These are phyloP conservation scores for Pyrrhura leucotis DNA, from an alignment of 2,797 vertebrate genomes.

Conservation along the genomic window DNA sequence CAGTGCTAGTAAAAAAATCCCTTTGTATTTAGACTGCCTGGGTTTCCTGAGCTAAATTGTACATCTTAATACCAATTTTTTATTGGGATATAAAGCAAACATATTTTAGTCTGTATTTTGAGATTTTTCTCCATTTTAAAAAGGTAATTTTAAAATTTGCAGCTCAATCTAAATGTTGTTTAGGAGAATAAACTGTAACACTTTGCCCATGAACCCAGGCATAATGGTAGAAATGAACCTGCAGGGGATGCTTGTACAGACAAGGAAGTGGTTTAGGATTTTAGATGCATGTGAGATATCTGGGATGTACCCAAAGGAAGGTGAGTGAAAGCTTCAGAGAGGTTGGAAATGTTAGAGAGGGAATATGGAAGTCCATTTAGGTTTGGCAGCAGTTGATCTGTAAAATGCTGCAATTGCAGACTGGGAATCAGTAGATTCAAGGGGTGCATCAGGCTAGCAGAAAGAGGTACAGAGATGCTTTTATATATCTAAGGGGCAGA, in stretches of 20 bases:
- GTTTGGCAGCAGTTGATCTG: not conserved
- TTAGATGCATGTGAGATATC: not conserved
- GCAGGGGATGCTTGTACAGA: not conserved
- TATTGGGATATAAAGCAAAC: not conserved
- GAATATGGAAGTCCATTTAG: not conserved
- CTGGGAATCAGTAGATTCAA: not conserved
- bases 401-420: not conserved
- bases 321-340: not conserved
- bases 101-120: not conserved
- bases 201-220: rapidly evolving
- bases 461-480: not conserved
- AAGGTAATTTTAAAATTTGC: rapidly evolving
- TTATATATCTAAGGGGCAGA: not conserved
- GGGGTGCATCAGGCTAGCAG: not conserved
- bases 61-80: not conserved
- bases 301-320: not conserved
- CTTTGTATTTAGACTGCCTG: not conserved
- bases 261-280: not conserved
- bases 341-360: not conserved
- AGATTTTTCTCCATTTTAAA: not conserved
- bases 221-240: not conserved
- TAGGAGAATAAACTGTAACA: not conserved
- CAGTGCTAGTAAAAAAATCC: not conserved
- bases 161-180: not conserved
- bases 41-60: not conserved